Percentiles rank a stretch among this genome's conserved stretches.
These are phyloP conservation scores for Elephantulus edwardii DNA, from an alignment of 2,113 vertebrate genomes.

Conservation along the genomic window DNA sequence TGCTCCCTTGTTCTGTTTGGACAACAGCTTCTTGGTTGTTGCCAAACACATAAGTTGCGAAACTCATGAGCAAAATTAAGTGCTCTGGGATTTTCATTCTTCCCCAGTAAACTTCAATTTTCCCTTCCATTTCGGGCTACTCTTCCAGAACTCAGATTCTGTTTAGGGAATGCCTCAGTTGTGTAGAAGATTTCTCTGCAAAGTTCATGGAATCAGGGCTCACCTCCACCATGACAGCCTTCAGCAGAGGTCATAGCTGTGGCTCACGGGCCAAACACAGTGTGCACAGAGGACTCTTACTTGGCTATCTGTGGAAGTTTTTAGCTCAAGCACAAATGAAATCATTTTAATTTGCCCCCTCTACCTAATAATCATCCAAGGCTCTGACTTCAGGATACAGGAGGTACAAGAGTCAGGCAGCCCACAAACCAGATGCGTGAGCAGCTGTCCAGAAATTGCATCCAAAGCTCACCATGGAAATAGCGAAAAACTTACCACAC, in stretches of 20 bases:
- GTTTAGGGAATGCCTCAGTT: neutral
- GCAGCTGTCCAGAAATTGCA: too few species aligned
- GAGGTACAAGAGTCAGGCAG: neutral
- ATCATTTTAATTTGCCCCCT: neutral
- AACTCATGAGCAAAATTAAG: too few species aligned
- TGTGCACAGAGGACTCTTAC: neutral
- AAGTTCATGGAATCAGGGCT: neutral
- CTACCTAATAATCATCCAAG: neutral
- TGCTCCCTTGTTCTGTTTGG: too few species aligned
- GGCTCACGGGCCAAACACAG: neutral
- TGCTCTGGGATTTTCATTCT: too few species aligned
- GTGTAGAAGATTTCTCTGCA: neutral
- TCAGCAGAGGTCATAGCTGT: neutral
- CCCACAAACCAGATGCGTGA: neutral
- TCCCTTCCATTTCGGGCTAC: neutral
- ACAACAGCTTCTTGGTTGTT: too few species aligned
- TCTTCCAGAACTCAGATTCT: neutral
- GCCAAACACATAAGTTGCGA: too few species aligned
- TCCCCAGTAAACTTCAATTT: neutral
- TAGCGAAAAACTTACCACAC: too few species aligned
- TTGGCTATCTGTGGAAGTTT: neutral
- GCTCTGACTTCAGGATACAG: neutral
- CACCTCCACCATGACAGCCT: neutral
- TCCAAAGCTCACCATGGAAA: too few species aligned
- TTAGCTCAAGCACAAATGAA: neutral